Base-by-base conservation (phyloP, 92 coral and sea anemone species). In the Siderastrea radians region DNA sequence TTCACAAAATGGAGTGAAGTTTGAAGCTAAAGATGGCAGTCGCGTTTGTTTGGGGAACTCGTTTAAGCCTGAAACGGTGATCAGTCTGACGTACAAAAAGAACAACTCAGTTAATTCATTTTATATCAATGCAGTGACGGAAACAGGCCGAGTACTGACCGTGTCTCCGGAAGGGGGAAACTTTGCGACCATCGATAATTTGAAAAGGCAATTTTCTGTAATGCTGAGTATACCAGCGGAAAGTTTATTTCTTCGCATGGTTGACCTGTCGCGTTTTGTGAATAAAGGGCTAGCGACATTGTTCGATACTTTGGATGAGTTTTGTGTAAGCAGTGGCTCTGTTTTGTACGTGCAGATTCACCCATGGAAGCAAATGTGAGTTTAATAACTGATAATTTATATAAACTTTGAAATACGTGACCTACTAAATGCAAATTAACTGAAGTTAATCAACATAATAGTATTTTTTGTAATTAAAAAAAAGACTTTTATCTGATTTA, bases 311-410 rank as follows among this genome's bases (percentile, higher is more conserved):
- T 57, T 85, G 75, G 77, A 85, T 58, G 83, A 85, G 53, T 85
- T 13, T 60, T 46, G 76, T 77, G 76, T 85, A 16, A 58, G 3
- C 16, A 66, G 59, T 48, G 84, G 89, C 17, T 69, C 89, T 13
- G 89, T 85, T 66, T 10, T 85, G 61, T 85, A 52, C 63, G 83
- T 85, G 68, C 89, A 85, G 69, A 85, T 85, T 50, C 89, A 85
- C 48, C 89, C 89, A 7, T 77, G 67, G 63, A 17, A 58, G 9
- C 44, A 66, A 68, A 47, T 13, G 89, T 85, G 65, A 85, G 83
- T 85, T 54, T 16, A 55, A 26, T 47, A 49, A 12, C 4, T 65
- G 19, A 52, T 52, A 53, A 63, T 63, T 16, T 6, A 9, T 63
- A 19, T 63, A 19, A 63, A 63, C 38, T 55, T 55, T 7, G 3